Evolutionary conservation across 2,888 invertebrate species (phyloP).

Genomic region (Serrognathus titanus): DNA sequence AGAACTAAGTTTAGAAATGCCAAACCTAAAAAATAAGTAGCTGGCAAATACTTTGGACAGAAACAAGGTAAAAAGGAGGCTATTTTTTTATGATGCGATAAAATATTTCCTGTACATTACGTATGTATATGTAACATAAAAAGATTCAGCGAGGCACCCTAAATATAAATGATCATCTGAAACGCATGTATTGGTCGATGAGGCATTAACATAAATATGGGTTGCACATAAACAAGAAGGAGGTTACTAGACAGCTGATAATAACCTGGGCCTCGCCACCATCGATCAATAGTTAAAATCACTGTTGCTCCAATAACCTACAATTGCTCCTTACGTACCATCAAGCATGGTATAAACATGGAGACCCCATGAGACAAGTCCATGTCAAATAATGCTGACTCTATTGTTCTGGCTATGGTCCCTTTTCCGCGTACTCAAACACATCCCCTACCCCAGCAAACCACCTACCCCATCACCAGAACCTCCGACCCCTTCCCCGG

Average conservation of each 20-base stretch:
- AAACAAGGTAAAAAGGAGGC: too few relatives aligned
- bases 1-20: too few relatives aligned
- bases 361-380: constrained; percentile 12
- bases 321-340: constrained; percentile 1
- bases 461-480: constrained; percentile 24
- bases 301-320: constrained; percentile 27
- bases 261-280: constrained; percentile 19
- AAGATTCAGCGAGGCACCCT: too few relatives aligned
- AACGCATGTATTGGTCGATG: too few relatives aligned
- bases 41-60: too few relatives aligned
- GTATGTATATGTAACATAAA: too few relatives aligned
- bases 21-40: too few relatives aligned
- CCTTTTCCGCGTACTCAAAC: constrained; percentile 57
- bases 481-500: constrained; percentile 20
- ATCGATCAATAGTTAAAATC: constrained; percentile 29
- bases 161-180: too few relatives aligned
- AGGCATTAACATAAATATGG: neutral
- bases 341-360: constrained; percentile 15
- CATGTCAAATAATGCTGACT: constrained; percentile 54
- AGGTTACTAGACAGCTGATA: constrained; percentile 17
- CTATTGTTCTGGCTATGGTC: constrained; percentile 62
- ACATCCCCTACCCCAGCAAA: constrained; percentile 27
- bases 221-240: neutral
- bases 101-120: too few relatives aligned
- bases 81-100: too few relatives aligned